These are phyloP conservation scores for Nebria ingens DNA, from an alignment of 1,140 invertebrate genomes.

Conservation along the genomic window DNA sequence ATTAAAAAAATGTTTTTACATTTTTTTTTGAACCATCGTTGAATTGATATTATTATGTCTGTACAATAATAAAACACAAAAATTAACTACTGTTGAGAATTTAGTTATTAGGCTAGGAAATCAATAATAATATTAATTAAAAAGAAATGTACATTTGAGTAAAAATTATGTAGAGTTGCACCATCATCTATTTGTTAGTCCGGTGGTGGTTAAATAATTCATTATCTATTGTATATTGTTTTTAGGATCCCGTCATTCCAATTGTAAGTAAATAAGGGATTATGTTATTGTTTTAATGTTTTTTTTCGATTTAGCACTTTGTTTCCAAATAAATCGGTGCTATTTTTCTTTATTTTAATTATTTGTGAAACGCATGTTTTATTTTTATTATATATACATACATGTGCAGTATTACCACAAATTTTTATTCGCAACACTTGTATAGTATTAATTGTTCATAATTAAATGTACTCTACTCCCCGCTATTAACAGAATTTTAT, in stretches of 20 bases:
- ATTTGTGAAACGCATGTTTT: not conserved
- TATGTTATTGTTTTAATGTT: not conserved
- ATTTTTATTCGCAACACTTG: not conserved
- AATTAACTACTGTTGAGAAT: not conserved
- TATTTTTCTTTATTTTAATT: not conserved
- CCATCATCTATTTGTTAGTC: not conserved
- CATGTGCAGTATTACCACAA: not conserved
- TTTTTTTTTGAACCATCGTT: not conserved
- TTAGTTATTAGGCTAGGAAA: not conserved
- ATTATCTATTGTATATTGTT: conserved; percentile 7
- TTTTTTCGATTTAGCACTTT: not conserved
- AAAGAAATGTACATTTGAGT: not conserved
- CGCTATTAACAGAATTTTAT: not conserved
- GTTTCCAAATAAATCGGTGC: not conserved
- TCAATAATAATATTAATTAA: not conserved
- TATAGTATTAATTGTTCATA: not conserved
- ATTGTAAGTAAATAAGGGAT: not conserved
- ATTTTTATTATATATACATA: not conserved
- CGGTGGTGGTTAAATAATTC: not conserved
- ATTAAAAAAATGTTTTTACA: not conserved
- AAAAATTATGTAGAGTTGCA: too few species aligned
- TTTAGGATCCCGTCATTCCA: not conserved
- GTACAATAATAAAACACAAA: not conserved
- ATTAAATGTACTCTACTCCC: too few species aligned
- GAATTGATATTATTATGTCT: not conserved